These are phyloP conservation scores for Hirtodrosophila confusa DNA, from an alignment of 2,888 invertebrate species.

Conservation along the genomic window DNA sequence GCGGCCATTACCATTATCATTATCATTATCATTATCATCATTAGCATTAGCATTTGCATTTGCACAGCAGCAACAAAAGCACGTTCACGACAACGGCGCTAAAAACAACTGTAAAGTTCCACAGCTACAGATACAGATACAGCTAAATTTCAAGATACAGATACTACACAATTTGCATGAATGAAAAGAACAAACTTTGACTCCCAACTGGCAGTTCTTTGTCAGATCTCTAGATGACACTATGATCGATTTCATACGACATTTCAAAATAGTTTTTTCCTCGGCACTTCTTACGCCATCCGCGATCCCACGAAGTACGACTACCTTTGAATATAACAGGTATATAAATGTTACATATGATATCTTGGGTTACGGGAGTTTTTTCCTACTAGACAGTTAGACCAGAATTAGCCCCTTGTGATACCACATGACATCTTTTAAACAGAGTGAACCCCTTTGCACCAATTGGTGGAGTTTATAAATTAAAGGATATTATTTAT, in stretches of 20 bases:
- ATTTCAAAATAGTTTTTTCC: too few species aligned
- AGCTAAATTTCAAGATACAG: slow-evolving; percentile 48
- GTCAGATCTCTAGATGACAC: not conserved
- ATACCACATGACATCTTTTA: too few species aligned
- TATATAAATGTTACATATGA: too few species aligned
- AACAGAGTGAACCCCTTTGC: too few species aligned
- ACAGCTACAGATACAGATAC: slow-evolving; percentile 34
- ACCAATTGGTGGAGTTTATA: too few species aligned
- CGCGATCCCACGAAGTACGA: too few species aligned
- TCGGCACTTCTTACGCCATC: too few species aligned
- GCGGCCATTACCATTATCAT: slow-evolving; percentile 59
- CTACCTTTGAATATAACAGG: too few species aligned
- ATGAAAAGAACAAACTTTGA: slow-evolving; percentile 32
- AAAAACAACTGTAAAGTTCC: slow-evolving; percentile 59
- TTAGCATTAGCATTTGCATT: slow-evolving; percentile 41
- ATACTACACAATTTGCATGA: slow-evolving; percentile 35
- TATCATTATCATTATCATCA: slow-evolving; percentile 52
- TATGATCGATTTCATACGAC: slow-evolving; percentile 1
- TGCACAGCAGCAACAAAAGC: slow-evolving; percentile 13
- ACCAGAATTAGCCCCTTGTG: too few species aligned
- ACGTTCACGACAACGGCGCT: slow-evolving; percentile 39
- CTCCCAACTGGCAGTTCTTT: slow-evolving; percentile 9
- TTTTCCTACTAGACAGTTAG: too few species aligned
- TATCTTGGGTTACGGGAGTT: too few species aligned
- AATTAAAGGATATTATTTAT: too few species aligned